Evolutionary conservation across 53 echinoderm and acorn worm genomes (phyloP).

Genomic region (Astropecten irregularis): DNA sequence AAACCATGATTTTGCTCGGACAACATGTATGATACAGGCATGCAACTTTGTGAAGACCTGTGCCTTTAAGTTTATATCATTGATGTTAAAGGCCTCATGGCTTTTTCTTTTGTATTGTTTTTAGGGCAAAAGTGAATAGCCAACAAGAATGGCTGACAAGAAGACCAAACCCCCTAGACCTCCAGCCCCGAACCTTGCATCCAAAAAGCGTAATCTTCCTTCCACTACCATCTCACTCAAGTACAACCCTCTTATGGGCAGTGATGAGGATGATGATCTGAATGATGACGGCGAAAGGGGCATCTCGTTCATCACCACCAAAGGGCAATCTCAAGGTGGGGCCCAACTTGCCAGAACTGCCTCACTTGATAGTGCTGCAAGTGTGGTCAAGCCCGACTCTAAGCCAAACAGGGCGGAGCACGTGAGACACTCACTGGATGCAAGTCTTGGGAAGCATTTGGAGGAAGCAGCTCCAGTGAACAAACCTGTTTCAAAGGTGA

Average conservation of each 20-base stretch:
- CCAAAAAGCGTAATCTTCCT: conserved; percentile 59
- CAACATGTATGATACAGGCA: too few species aligned
- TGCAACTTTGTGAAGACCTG: too few species aligned
- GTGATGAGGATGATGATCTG: conserved; percentile 73
- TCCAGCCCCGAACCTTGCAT: conserved; percentile 71
- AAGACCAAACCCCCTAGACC: conserved; percentile 91
- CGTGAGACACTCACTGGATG: background rate
- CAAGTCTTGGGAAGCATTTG: background rate
- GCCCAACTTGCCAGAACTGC: conserved; percentile 16
- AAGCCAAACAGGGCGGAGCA: conserved; percentile 15
- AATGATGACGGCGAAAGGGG: conserved; percentile 7
- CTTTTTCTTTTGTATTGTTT: too few species aligned
- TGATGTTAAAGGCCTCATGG: too few species aligned
- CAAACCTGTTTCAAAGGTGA: conserved; percentile 53
- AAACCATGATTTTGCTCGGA: too few species aligned
- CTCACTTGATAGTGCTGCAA: conserved; percentile 19
- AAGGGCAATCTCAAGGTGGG: background rate
- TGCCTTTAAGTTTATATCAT: too few species aligned
- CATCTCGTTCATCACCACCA: conserved; percentile 29
- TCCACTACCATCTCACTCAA: conserved; percentile 66
- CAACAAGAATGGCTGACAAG: conserved; percentile 60
- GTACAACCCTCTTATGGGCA: conserved; percentile 70
- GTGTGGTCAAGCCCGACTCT: background rate
- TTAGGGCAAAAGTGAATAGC: too few species aligned
- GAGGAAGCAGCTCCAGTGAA: conserved; percentile 28